Evolutionary conservation across 2,888 invertebrate genomes (phyloP).

Genomic region (Watsonalla binaria): DNA sequence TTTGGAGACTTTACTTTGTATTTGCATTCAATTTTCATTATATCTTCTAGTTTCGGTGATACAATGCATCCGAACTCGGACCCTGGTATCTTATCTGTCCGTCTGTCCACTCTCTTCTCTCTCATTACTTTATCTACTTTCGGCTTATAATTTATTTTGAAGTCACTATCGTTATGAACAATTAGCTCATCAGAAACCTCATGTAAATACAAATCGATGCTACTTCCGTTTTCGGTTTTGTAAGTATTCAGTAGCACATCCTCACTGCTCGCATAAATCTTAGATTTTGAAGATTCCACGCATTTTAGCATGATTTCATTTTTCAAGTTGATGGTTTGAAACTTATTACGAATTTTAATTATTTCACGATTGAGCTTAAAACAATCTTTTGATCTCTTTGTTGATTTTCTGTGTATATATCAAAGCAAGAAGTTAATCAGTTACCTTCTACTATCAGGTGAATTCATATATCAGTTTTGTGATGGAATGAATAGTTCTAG

Average conservation of each 20-base stretch:
- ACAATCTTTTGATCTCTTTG: constrained; percentile 37
- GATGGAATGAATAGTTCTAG: no score
- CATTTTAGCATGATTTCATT: constrained; percentile 46
- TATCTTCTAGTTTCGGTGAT: constrained; percentile 20
- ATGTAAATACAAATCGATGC: constrained; percentile 30
- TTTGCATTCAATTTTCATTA: constrained; percentile 32
- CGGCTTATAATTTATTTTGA: constrained; percentile 41
- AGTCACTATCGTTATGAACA: constrained; percentile 41
- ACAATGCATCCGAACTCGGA: constrained; percentile 1
- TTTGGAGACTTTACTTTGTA: constrained; percentile 8
- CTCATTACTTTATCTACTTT: constrained; percentile 16
- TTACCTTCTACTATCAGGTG: not conserved
- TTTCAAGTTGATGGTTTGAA: constrained; percentile 46
- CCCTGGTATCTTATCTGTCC: constrained; percentile 5
- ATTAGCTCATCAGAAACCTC: constrained; percentile 37
- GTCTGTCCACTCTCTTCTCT: constrained; percentile 14
- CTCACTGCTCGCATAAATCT: constrained; percentile 17
- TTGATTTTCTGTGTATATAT: constrained; percentile 37
- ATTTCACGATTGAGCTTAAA: constrained; percentile 49
- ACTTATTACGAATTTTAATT: constrained; percentile 46
- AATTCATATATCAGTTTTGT: no score
- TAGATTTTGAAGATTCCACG: constrained; percentile 23
- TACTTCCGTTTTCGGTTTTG: constrained; percentile 25
- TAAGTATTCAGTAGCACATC: constrained; percentile 27
- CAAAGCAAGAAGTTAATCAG: not conserved